phyloP scores from a whole-genome alignment of 2,797 vertebrate genomes.

The Enteromius fasciolatus region DNA sequence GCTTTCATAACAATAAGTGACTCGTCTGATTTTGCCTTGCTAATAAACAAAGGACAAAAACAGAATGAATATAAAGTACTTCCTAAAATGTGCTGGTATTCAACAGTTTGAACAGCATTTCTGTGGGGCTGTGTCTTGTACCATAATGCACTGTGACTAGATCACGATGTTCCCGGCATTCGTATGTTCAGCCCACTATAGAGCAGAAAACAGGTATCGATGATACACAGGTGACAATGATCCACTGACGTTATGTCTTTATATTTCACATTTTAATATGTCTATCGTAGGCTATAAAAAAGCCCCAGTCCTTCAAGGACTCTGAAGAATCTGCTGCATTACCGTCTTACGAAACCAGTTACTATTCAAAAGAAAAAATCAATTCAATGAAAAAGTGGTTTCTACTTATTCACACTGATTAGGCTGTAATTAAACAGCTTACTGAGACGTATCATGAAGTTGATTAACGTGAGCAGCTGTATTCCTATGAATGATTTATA shows the following conservation, averaged over 20 bases:
- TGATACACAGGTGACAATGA: background rate
- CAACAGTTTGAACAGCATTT: constrained; percentile 18
- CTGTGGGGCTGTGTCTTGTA: background rate
- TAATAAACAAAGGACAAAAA: background rate
- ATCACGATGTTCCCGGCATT: constrained; percentile 10
- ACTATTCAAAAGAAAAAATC: background rate
- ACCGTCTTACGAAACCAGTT: background rate
- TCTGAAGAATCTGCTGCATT: background rate
- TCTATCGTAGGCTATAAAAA: background rate
- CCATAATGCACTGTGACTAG: background rate
- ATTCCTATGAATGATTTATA: background rate
- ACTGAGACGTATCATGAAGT: background rate
- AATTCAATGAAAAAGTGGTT: background rate
- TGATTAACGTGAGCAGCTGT: background rate
- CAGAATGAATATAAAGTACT: background rate
- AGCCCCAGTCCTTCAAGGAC: background rate
- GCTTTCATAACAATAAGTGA: background rate
- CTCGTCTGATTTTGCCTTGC: background rate
- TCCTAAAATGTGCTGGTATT: background rate
- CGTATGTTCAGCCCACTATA: background rate
- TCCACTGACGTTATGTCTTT: background rate
- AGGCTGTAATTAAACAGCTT: background rate
- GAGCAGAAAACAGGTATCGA: background rate
- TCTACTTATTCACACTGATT: background rate
- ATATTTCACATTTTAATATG: background rate